Evolutionary conservation across 2,888 invertebrate species (phyloP).

Genomic region (Epicampocera succincta): DNA sequence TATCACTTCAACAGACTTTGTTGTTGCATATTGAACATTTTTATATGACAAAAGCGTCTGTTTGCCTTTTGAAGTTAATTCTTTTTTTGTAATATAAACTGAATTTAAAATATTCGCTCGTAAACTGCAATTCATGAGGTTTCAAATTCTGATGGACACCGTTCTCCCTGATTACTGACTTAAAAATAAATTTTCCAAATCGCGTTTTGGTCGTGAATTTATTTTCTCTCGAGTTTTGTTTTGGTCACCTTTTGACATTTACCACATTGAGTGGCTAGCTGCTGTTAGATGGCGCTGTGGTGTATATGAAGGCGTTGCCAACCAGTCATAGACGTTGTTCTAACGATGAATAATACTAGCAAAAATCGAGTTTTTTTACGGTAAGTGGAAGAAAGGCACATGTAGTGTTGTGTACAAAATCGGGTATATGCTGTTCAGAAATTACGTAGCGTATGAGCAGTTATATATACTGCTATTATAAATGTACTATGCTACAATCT

Average conservation of each 20-base stretch:
- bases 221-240: slow-evolving; percentile 56
- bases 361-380: too few species aligned
- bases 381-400: too few species aligned
- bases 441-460: too few species aligned
- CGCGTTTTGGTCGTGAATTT: slow-evolving; percentile 47
- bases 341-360: too few species aligned
- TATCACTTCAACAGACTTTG: slow-evolving; percentile 13
- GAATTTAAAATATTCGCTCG: too few species aligned
- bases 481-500: too few species aligned
- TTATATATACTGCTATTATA: too few species aligned
- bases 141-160: slow-evolving; percentile 34
- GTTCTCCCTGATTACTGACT: slow-evolving; percentile 49
- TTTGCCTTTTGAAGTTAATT: too few species aligned
- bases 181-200: slow-evolving; percentile 50
- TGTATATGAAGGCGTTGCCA: too few species aligned
- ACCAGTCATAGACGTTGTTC: too few species aligned
- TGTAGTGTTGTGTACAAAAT: too few species aligned
- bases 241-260: slow-evolving; percentile 46
- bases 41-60: slow-evolving; percentile 9
- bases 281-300: neutral
- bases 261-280: neutral
- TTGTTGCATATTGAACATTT: slow-evolving; percentile 19
- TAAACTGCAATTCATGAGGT: neutral
- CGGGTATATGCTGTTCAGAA: too few species aligned
- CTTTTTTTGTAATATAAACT: neutral